These are phyloP conservation scores for Cavia porcellus DNA, from an alignment of 2,113 vertebrate genomes.

Conservation along the genomic window DNA sequence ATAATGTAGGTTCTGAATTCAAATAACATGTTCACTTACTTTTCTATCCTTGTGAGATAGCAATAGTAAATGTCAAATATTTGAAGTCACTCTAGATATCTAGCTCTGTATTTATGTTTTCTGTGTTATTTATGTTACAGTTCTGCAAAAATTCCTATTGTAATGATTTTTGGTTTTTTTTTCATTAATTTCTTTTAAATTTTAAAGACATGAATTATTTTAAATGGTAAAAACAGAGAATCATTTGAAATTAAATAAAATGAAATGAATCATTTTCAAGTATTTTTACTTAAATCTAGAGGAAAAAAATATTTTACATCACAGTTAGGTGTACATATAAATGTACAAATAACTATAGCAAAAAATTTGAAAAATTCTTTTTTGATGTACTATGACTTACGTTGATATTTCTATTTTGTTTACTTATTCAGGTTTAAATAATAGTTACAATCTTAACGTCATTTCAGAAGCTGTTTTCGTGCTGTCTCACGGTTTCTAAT, in stretches of 20 bases:
- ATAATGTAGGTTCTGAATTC: background rate
- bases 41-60: constrained; percentile 12
- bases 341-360: background rate
- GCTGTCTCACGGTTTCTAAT: background rate
- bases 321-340: background rate
- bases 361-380: background rate
- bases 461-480: background rate
- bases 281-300: constrained; percentile 42
- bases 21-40: background rate
- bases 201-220: constrained; percentile 32
- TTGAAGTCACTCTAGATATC: background rate
- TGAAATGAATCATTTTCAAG: background rate
- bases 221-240: background rate
- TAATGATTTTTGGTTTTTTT: constrained; percentile 42
- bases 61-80: background rate
- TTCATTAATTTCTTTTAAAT: background rate
- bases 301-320: background rate
- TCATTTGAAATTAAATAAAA: background rate
- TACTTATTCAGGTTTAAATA: constrained; percentile 24
- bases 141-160: background rate
- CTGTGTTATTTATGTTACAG: background rate
- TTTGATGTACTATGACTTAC: background rate
- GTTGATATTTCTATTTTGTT: background rate
- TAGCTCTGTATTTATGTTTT: background rate
- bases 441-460: background rate